These are phyloP conservation scores for Agrypnia vestita DNA, from an alignment of 1,140 invertebrate species.

Conservation along the genomic window DNA sequence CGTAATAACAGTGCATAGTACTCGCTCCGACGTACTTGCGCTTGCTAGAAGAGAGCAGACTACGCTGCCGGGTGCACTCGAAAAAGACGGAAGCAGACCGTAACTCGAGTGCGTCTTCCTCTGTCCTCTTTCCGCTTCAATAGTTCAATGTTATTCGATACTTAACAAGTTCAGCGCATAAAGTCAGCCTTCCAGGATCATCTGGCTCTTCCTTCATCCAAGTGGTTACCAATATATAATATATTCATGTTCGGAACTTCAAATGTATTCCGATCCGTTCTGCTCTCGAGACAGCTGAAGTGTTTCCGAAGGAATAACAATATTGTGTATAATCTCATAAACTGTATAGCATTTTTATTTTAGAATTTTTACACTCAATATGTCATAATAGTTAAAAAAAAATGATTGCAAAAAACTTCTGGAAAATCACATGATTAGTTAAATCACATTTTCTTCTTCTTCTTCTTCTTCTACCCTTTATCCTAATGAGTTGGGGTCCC, in stretches of 20 bases:
- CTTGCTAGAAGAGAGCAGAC: background rate
- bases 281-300: background rate
- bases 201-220: constrained; percentile 4
- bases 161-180: constrained; percentile 30
- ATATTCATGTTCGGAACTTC: constrained; percentile 9
- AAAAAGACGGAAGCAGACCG: background rate
- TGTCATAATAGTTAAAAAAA: too few relatives aligned
- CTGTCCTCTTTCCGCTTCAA: constrained; percentile 40
- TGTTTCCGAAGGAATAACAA: background rate
- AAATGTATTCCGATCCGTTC: constrained; percentile 4
- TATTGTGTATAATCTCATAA: too few relatives aligned
- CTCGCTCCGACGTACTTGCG: background rate
- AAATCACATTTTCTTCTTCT: too few relatives aligned
- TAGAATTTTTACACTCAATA: too few relatives aligned
- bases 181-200: constrained; percentile 21
- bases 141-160: constrained; percentile 54
- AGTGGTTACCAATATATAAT: constrained; percentile 22
- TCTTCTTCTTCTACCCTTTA: too few relatives aligned
- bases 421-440: too few relatives aligned
- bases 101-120: constrained; percentile 24
- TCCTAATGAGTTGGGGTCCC: too few relatives aligned
- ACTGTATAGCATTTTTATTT: too few relatives aligned
- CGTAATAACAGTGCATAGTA: background rate
- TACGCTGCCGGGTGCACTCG: background rate
- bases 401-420: too few relatives aligned